phyloP scores from a whole-genome alignment of 2,888 invertebrate genomes.

The Aphidoletes aphidimyza region DNA sequence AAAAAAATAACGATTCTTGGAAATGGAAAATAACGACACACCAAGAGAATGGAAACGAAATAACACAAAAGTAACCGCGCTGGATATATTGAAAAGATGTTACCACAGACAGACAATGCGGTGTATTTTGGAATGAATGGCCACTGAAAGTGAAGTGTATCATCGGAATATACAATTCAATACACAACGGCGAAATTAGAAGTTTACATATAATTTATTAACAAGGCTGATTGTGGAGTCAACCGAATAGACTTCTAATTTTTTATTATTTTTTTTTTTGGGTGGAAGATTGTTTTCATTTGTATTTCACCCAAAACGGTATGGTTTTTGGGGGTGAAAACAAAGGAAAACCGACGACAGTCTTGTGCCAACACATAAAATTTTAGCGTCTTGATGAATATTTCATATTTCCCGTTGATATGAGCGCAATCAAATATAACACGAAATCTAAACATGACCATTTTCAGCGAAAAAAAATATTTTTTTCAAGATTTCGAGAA shows the following conservation, averaged over 20 bases:
- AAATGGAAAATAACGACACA: not conserved
- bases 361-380: not conserved
- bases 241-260: not conserved
- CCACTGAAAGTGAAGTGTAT: not conserved
- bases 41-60: not conserved
- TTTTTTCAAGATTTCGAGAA: not conserved
- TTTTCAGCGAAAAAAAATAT: not conserved
- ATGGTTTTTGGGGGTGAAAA: too few relatives aligned
- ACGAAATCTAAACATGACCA: conserved; percentile 13
- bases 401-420: conserved; percentile 22
- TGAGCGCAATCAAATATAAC: not conserved
- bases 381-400: not conserved
- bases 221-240: conserved; percentile 7
- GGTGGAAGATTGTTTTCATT: not conserved
- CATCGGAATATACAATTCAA: not conserved
- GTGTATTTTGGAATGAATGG: not conserved
- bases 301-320: not conserved
- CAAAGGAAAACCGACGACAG: not conserved
- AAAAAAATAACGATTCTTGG: not conserved
- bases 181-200: not conserved
- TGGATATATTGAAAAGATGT: conserved; percentile 9
- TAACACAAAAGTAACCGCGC: not conserved
- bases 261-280: not conserved
- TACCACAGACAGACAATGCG: not conserved
- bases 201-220: conserved; percentile 36